Percentiles rank a stretch among this genome's conserved stretches.
These are phyloP conservation scores for Brachystomella parvula DNA, from an alignment of 1,140 invertebrate genomes.

Conservation along the genomic window DNA sequence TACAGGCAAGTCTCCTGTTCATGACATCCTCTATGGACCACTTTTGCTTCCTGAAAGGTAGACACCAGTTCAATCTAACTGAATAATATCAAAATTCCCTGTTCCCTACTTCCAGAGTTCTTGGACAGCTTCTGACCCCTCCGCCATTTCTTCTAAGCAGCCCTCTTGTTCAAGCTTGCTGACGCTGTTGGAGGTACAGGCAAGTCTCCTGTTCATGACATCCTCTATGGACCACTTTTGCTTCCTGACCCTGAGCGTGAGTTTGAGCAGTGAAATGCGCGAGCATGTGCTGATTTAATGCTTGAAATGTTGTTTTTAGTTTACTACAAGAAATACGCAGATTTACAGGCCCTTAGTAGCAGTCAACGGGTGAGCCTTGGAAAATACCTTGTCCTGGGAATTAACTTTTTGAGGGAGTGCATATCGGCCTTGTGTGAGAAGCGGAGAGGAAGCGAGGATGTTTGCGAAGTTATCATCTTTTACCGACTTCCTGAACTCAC, in stretches of 20 bases:
- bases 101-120: background rate
- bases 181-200: no score
- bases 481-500: slow-evolving; percentile 26
- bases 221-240: background rate
- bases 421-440: slow-evolving; percentile 26
- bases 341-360: background rate
- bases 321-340: background rate
- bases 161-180: no score
- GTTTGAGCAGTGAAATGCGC: background rate
- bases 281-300: background rate
- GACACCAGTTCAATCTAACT: background rate
- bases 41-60: background rate
- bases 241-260: background rate
- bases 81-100: background rate
- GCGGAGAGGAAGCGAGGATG: slow-evolving; percentile 17
- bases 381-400: slow-evolving; percentile 25
- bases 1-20: no score
- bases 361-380: slow-evolving; percentile 16
- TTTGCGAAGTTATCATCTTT: slow-evolving; percentile 25
- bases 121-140: background rate
- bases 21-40: background rate
- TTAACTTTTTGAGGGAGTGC: slow-evolving; percentile 33
- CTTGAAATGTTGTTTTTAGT: background rate
- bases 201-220: background rate
- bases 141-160: no score